These are phyloP conservation scores for Tragelaphus eurycerus DNA, from an alignment of 2,797 vertebrate genomes.

Conservation along the genomic window DNA sequence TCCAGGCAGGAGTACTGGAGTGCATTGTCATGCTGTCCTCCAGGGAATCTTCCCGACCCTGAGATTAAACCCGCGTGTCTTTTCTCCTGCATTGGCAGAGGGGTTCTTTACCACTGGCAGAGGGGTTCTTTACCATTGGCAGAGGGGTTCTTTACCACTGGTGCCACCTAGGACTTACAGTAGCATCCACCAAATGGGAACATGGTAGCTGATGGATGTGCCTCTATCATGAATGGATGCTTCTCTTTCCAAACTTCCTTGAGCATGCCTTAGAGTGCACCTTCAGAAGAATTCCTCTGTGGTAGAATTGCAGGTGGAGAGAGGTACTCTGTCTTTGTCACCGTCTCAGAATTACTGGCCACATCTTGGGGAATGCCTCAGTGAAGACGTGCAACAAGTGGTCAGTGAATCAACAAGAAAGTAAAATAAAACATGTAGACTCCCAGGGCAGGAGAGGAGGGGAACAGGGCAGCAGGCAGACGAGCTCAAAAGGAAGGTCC, in stretches of 20 bases:
- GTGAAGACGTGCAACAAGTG: neutral
- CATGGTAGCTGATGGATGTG: rapidly evolving
- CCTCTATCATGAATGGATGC: neutral
- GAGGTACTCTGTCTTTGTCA: neutral
- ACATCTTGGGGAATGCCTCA: neutral
- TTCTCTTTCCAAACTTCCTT: neutral
- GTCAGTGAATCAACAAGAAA: neutral
- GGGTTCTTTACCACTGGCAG: neutral
- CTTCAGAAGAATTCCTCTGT: neutral
- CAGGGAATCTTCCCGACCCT: neutral
- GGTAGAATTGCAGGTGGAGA: neutral
- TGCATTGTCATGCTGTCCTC: neutral
- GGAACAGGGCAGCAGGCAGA: neutral
- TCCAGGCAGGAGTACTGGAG: neutral
- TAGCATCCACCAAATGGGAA: too few relatives aligned
- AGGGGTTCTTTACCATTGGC: neutral
- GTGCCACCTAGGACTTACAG: neutral
- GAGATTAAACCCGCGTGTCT: rapidly evolving
- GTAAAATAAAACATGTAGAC: too few relatives aligned
- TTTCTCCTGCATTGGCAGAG: neutral
- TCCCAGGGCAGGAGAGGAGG: neutral
- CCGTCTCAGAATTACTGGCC: neutral
- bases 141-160: neutral
- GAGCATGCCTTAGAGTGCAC: rapidly evolving
- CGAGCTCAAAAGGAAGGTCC: neutral